A percentile compares a stretch with the other conserved stretches of the same genome.
Evolutionary conservation across 2,113 vertebrate genomes (phyloP).

Genomic region (Sapajus apella): DNA sequence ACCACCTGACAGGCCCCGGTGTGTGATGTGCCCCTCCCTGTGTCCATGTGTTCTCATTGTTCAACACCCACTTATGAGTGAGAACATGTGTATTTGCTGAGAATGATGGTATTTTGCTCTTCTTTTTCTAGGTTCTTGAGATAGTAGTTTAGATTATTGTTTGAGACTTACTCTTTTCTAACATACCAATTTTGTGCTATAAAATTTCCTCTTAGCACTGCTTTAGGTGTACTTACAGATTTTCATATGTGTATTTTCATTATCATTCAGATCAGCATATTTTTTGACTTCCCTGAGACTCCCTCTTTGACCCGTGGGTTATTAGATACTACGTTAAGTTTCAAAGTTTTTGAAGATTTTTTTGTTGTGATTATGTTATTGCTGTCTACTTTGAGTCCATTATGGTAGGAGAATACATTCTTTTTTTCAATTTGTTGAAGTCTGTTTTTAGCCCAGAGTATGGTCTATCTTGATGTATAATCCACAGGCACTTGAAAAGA

Average conservation of each 20-base stretch:
- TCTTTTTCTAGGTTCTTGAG: background rate
- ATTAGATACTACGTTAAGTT: background rate
- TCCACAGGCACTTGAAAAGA: background rate
- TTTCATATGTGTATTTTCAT: background rate
- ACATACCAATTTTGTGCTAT: background rate
- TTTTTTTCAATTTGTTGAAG: background rate
- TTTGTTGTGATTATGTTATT: background rate
- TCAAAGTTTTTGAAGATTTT: background rate
- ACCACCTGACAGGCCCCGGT: too few relatives aligned
- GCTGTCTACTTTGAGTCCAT: background rate
- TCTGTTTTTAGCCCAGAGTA: background rate
- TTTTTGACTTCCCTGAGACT: background rate
- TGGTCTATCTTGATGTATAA: background rate
- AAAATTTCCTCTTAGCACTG: background rate
- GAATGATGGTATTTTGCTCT: background rate
- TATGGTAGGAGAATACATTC: background rate
- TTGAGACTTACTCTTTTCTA: background rate
- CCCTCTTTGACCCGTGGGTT: background rate
- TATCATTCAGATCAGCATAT: background rate
- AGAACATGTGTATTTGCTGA: too few relatives aligned
- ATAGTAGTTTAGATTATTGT: background rate
- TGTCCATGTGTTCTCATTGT: too few relatives aligned
- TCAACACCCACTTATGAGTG: too few relatives aligned
- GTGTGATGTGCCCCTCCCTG: too few relatives aligned
- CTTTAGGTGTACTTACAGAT: background rate